Conservation (phyloP, 2,797 vertebrate species). For the Crenuchus spilurus region DNA sequence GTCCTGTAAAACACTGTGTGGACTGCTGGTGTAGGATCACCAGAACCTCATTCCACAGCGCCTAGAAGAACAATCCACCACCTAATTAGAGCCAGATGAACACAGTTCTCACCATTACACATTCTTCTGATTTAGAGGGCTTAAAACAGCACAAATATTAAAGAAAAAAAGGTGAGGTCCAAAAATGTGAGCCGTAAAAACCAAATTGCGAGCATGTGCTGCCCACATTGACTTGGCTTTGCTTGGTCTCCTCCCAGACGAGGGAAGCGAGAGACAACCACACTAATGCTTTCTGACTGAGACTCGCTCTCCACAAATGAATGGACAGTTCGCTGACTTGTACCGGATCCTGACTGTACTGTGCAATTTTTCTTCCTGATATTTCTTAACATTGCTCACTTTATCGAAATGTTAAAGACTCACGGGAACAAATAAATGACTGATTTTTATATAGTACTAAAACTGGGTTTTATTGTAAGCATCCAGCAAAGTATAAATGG, state of each 20-base stretch:
- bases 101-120: background rate
- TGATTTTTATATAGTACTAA: too few relatives aligned
- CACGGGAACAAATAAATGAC: too few relatives aligned
- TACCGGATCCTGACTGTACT: too few relatives aligned
- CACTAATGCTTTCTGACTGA: background rate
- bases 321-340: too few relatives aligned
- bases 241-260: background rate
- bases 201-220: background rate
- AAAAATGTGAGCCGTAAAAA: background rate
- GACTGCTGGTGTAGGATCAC: background rate
- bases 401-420: too few relatives aligned
- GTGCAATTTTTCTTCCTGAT: too few relatives aligned
- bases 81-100: constrained; percentile 7
- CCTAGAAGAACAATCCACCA: background rate
- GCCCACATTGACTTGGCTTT: background rate
- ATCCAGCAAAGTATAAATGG: too few relatives aligned
- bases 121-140: background rate
- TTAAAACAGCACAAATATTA: background rate
- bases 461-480: too few relatives aligned
- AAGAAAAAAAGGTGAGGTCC: background rate
- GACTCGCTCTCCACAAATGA: too few relatives aligned
- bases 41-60: background rate
- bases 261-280: background rate
- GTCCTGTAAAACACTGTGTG: background rate
- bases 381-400: too few relatives aligned